Conservation (phyloP, 2,888 invertebrate genomes). For the Escarpia spicata region DNA sequence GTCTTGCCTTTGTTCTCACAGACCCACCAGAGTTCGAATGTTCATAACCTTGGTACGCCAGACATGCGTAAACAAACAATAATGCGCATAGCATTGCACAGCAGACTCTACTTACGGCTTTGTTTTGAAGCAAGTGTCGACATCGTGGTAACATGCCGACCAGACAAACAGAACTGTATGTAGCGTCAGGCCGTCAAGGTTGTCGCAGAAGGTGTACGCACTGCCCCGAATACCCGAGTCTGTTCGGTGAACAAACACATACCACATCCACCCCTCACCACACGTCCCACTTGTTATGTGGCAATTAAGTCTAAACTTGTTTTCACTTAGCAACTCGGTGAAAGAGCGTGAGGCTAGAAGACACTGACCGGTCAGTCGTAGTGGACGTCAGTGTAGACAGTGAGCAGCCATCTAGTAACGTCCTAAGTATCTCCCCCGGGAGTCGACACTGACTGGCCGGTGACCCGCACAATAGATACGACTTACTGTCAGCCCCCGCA, state of each 20-base stretch:
- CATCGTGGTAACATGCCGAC: background rate
- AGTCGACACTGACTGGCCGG: background rate
- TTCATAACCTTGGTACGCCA: background rate
- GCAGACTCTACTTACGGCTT: background rate
- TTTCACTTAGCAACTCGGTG: background rate
- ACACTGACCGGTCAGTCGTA: background rate
- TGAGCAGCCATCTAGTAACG: background rate
- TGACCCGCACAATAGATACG: background rate
- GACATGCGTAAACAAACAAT: background rate
- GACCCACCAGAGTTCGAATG: background rate
- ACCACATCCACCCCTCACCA: background rate
- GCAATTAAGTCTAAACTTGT: background rate
- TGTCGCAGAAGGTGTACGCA: conserved; percentile 9
- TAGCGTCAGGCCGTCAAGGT: background rate
- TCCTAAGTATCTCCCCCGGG: background rate
- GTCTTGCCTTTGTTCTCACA: background rate
- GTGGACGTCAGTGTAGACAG: background rate
- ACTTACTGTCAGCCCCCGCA: background rate
- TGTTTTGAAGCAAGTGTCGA: background rate
- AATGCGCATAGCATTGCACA: background rate
- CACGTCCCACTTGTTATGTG: background rate
- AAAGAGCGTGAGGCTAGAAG: background rate
- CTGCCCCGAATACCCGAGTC: background rate
- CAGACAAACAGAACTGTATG: background rate
- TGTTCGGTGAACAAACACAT: background rate